Conservation (phyloP, 2,888 invertebrate species). For the Argynnis bischoffii region DNA sequence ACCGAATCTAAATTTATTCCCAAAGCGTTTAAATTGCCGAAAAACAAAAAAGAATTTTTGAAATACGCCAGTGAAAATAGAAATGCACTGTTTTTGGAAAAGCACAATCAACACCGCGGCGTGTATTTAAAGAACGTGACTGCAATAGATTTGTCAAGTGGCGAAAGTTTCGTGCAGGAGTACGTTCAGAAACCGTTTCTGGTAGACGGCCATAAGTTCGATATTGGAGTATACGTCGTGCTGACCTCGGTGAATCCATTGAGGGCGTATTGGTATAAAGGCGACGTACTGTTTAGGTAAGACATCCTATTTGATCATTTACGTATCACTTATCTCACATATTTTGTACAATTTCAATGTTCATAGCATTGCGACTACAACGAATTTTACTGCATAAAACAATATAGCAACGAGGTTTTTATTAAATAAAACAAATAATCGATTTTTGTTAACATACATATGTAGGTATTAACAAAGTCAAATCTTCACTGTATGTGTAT, state of each 20-base stretch:
- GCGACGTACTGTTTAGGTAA: slow-evolving; percentile 93
- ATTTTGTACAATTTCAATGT: not conserved
- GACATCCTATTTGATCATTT: slow-evolving; percentile 15
- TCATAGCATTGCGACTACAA: too few relatives aligned
- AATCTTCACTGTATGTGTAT: too few relatives aligned
- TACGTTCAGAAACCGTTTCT: slow-evolving; percentile 94
- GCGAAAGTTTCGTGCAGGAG: slow-evolving; percentile 94
- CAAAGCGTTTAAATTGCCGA: slow-evolving; percentile 93
- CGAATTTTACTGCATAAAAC: too few relatives aligned
- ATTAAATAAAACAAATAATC: too few relatives aligned
- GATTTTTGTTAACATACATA: too few relatives aligned
- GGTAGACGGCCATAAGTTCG: slow-evolving; percentile 97
- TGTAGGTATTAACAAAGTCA: too few relatives aligned
- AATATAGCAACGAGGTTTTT: too few relatives aligned
- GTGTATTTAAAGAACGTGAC: slow-evolving; percentile 88
- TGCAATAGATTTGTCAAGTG: slow-evolving; percentile 86
- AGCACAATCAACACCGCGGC: slow-evolving; percentile 95
- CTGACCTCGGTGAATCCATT: slow-evolving; percentile 95
- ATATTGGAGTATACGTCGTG: slow-evolving; percentile 96
- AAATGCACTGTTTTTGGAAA: slow-evolving; percentile 91
- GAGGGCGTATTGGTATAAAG: slow-evolving; percentile 93
- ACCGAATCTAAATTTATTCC: slow-evolving; percentile 91
- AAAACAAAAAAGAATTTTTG: slow-evolving; percentile 86
- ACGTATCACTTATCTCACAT: not conserved
- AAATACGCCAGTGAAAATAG: slow-evolving; percentile 86